Base-by-base conservation (phyloP, 2,797 vertebrate genomes). In the Hylomyscus alleni region DNA sequence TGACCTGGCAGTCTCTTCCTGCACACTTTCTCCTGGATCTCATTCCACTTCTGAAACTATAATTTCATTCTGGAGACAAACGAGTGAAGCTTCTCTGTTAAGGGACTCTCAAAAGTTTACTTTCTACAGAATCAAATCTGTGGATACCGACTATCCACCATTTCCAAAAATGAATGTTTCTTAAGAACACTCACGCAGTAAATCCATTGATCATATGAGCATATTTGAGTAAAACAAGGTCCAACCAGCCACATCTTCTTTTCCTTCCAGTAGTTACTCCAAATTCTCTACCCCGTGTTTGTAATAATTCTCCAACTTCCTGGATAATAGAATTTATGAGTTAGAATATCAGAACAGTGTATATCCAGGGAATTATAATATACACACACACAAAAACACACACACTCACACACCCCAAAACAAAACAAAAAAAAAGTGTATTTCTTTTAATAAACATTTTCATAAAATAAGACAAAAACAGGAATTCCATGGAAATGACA, bases 181-280 rank as follows among this genome's bases (percentile, higher is more conserved):
- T 37, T 20, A 56, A 85, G 85, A 92, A 84, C 93, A 99, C 99
- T 99, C 98, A 99, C 99, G 99, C 99, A 34, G 99, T 99, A 98
- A 99, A 99, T 94, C 99, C 99, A 91, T 99, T 99, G 95, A 99
- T 99, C 99, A 99, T 99, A 97, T 99, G 99, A 93, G 99, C 99
- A 3, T 99, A 99, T 99, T 99, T 99, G 96, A 99, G 99, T 96
- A 99, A 99, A 98, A 99, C 99, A 31, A 99, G 99, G 98, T 99
- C 99, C 98, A 99, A 98, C 99, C 99, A 99, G 98, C 99, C 99
- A 89, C 99, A 99, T 97, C 99, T 99, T 98, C 99, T 99, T 98
- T 99, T 99, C 95, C 99, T 99, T 95, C 99, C 99, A 12, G 99
- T 99, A 92, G 99, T 99, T 98, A 99, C 99, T 44, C 99, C 99